Evolutionary conservation across 2,888 invertebrate species (phyloP).

Genomic region (Cryptophagus acutangulus): DNA sequence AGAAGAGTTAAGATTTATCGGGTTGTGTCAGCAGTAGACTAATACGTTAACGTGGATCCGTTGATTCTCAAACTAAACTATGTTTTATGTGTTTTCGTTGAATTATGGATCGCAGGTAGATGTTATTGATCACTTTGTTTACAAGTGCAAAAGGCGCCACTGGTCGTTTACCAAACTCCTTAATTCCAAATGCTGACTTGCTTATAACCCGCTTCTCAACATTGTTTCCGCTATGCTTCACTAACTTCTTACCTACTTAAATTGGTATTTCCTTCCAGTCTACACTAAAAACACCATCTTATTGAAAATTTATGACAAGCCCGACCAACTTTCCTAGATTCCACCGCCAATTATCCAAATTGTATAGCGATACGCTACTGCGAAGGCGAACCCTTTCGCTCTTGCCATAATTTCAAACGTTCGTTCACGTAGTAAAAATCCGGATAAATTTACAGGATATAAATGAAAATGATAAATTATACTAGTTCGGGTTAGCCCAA

Average conservation of each 20-base stretch:
- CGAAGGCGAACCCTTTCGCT: no score
- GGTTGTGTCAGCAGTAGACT: slow-evolving; percentile 11
- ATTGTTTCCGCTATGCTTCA: background rate
- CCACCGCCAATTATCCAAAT: no score
- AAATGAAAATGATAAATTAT: no score
- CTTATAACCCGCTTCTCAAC: background rate
- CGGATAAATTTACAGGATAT: no score
- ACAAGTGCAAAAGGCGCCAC: slow-evolving; percentile 32
- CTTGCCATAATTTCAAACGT: no score
- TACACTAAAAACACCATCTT: no score
- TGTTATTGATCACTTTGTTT: slow-evolving; percentile 41
- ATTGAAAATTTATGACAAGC: no score
- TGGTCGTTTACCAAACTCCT: slow-evolving; percentile 11
- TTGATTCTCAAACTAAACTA: slow-evolving; percentile 19
- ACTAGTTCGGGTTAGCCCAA: no score
- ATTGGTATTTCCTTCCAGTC: no score
- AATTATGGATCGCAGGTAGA: slow-evolving; percentile 39
- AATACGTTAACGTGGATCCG: slow-evolving; percentile 23
- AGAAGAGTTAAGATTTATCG: slow-evolving; percentile 21
- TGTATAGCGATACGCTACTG: no score
- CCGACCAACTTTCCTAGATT: no score
- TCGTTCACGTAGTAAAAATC: no score
- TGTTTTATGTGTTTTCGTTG: slow-evolving; percentile 39
- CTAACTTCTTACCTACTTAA: slow-evolving; percentile 7
- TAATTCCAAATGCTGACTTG: slow-evolving; percentile 18